These are phyloP conservation scores for Phrynocephalus vlangalii DNA, from an alignment of 2,797 vertebrate genomes.

Conservation along the genomic window DNA sequence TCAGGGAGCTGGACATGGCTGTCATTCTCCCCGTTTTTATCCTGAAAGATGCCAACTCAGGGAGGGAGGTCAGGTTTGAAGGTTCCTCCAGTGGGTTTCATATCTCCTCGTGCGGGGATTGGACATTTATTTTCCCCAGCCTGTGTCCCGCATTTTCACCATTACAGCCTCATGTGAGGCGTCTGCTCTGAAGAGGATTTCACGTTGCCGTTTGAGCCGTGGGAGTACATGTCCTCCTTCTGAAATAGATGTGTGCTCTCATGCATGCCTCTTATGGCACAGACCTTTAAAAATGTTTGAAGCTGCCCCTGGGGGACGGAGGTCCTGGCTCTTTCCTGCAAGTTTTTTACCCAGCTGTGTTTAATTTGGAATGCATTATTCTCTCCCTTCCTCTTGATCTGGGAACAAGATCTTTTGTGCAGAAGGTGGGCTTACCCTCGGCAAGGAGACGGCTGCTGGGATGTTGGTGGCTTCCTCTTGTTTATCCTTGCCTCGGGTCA, in stretches of 20 bases:
- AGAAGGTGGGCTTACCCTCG: conserved; percentile 50
- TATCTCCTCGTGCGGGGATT: too few relatives aligned
- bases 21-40: too few relatives aligned
- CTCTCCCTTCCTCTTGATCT: conserved; percentile 8
- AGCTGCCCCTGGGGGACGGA: background rate
- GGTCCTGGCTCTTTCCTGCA: background rate
- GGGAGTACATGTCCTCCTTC: background rate
- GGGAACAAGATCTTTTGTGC: conserved; percentile 53
- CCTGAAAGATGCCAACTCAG: too few relatives aligned
- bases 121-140: too few relatives aligned
- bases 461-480: conserved; percentile 52
- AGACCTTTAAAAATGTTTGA: background rate
- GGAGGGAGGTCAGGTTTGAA: background rate
- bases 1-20: too few relatives aligned
- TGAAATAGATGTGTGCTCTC: background rate
- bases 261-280: background rate
- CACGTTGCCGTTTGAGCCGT: background rate
- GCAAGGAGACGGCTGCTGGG: conserved; percentile 60
- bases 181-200: background rate
- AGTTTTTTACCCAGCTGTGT: conserved; percentile 7
- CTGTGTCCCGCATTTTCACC: too few relatives aligned
- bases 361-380: conserved; percentile 26
- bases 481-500: conserved; percentile 68
- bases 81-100: too few relatives aligned
- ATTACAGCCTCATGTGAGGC: background rate